Evolutionary conservation across 2,797 vertebrate species (phyloP).

Genomic region (Propithecus perrieri): DNA sequence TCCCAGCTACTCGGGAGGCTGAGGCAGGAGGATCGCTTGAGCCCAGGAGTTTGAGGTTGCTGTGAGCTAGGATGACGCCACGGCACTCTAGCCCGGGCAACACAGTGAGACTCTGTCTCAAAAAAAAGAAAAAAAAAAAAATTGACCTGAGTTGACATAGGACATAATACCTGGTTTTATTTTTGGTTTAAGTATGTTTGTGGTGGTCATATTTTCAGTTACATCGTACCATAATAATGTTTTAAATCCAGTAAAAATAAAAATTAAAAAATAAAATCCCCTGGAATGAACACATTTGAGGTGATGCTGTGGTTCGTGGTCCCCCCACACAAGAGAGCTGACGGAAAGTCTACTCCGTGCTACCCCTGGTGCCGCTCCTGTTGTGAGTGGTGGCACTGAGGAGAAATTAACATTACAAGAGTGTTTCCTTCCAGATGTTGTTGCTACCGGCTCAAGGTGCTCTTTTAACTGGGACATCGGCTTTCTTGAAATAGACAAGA

Average conservation of each 20-base stretch:
- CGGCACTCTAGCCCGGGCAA: too few relatives aligned
- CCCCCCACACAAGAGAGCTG: neutral
- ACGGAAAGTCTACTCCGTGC: neutral
- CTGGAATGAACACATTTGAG: neutral
- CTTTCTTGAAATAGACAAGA: constrained; percentile 69
- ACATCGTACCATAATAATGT: neutral
- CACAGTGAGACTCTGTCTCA: too few relatives aligned
- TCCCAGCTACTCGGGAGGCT: too few relatives aligned
- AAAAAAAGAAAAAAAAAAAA: neutral
- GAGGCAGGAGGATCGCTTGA: too few relatives aligned
- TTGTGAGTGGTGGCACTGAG: neutral
- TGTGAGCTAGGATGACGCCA: too few relatives aligned
- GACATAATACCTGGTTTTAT: neutral
- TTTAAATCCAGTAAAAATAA: neutral
- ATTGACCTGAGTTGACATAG: neutral
- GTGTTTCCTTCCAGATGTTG: constrained; percentile 68
- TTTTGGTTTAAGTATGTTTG: neutral
- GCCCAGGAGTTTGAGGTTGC: too few relatives aligned
- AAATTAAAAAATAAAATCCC: neutral
- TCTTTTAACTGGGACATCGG: constrained; percentile 66
- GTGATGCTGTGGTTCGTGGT: neutral
- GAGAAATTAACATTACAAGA: constrained; percentile 43
- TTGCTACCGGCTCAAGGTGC: constrained; percentile 66
- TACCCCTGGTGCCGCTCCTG: rapidly evolving
- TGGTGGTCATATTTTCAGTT: neutral